A percentile compares a stretch with the other conserved stretches of the same genome.
phyloP scores from a whole-genome alignment of 2,797 vertebrate genomes.

The Scleropages formosus region DNA sequence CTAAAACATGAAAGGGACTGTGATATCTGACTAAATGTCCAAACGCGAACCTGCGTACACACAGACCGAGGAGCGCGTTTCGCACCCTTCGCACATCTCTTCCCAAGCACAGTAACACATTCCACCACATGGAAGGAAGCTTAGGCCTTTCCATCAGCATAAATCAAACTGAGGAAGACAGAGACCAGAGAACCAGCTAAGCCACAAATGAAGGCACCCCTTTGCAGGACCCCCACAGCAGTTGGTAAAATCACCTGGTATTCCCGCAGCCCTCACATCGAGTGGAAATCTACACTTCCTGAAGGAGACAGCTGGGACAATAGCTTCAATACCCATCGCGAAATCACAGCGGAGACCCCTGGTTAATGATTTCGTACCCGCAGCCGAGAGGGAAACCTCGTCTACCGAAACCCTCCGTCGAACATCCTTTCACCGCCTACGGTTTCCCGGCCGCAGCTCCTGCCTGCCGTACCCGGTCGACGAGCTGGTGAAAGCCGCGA shows the following conservation, averaged over 20 bases:
- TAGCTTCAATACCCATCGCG: slow-evolving; percentile 66
- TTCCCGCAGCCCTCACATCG: slow-evolving; percentile 63
- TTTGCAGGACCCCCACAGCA: not conserved
- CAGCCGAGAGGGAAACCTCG: slow-evolving; percentile 51
- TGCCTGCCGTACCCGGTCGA: too few species aligned
- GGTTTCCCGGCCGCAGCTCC: not conserved
- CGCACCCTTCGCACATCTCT: not conserved
- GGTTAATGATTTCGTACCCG: slow-evolving; percentile 77
- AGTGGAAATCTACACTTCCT: slow-evolving; percentile 77
- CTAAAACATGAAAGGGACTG: too few species aligned
- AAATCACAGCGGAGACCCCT: slow-evolving; percentile 62
- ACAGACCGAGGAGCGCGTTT: not conserved
- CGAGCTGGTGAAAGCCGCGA: too few species aligned
- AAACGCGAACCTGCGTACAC: too few species aligned
- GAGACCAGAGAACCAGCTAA: not conserved
- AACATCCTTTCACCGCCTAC: not conserved
- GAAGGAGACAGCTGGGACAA: slow-evolving; percentile 75
- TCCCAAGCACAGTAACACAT: not conserved
- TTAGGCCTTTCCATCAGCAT: slow-evolving; percentile 15
- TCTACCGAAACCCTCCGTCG: slow-evolving; percentile 28
- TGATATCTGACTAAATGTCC: too few species aligned
- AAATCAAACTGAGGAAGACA: slow-evolving; percentile 20
- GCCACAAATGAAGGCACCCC: not conserved
- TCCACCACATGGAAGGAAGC: slow-evolving; percentile 6
- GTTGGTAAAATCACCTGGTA: slow-evolving; percentile 55